These are phyloP conservation scores for Chiloscyllium plagiosum DNA, from an alignment of 2,113 vertebrate species.

Conservation along the genomic window DNA sequence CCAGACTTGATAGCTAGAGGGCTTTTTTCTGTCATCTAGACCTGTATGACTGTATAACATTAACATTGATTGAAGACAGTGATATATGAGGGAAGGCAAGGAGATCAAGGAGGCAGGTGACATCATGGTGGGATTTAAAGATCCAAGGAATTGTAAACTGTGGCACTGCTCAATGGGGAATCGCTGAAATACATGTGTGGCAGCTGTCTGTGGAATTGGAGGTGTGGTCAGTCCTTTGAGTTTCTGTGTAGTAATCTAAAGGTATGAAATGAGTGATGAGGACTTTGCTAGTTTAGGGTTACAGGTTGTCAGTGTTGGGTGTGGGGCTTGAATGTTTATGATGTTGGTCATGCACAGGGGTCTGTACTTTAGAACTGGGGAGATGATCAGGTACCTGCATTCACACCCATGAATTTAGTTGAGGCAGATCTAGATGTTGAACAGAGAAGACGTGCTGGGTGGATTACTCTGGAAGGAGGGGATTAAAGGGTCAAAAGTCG, in stretches of 20 bases:
- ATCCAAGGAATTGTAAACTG: no score
- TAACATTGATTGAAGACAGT: no score
- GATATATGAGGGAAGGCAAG: no score
- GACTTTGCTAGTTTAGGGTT: not conserved
- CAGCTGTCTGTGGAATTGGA: no score
- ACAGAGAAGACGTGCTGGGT: not conserved
- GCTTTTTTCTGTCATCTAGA: no score
- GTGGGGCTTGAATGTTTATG: not conserved
- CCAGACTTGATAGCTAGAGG: no score
- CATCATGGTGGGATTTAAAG: no score
- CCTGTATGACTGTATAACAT: no score
- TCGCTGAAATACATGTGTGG: no score
- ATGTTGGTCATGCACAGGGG: not conserved
- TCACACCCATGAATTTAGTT: not conserved
- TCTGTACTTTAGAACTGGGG: not conserved
- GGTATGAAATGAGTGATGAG: not conserved
- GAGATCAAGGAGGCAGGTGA: no score
- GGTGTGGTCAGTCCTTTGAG: no score
- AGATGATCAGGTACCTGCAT: not conserved
- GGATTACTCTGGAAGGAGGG: not conserved
- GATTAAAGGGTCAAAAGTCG: not conserved
- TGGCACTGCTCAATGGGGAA: no score
- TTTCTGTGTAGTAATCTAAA: not conserved
- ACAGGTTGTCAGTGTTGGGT: not conserved
- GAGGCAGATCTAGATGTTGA: not conserved